These are phyloP conservation scores for Acleris literana DNA, from an alignment of 2,888 invertebrate species.

Conservation along the genomic window DNA sequence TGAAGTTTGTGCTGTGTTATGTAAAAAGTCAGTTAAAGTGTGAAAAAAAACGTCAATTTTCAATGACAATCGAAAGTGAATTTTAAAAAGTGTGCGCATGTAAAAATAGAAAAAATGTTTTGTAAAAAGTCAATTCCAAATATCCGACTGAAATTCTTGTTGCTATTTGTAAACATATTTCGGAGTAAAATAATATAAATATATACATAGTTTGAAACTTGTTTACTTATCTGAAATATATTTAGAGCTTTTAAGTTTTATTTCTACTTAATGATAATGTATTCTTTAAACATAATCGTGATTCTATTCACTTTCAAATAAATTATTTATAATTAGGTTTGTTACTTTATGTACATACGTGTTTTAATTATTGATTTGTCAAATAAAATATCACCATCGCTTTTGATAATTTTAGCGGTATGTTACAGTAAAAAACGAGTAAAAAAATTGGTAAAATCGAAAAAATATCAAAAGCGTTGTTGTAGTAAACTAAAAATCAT, in stretches of 20 bases:
- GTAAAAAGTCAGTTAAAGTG: conserved; percentile 18
- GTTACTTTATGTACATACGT: neutral
- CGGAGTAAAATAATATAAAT: conserved; percentile 25
- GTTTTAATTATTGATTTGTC: neutral
- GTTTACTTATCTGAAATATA: neutral
- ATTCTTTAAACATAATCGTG: neutral
- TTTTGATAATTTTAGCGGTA: neutral
- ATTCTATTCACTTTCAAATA: neutral
- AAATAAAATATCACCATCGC: neutral
- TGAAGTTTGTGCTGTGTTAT: conserved; percentile 18
- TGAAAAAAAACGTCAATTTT: conserved; percentile 24
- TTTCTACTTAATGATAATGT: neutral
- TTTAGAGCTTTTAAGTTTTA: neutral
- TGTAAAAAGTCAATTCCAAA: conserved; percentile 63
- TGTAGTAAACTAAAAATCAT: conserved; percentile 3
- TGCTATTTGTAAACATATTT: conserved; percentile 50
- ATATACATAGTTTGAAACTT: conserved; percentile 14
- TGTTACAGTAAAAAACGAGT: no score
- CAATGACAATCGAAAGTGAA: conserved; percentile 20
- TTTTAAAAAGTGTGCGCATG: conserved; percentile 32
- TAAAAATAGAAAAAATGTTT: conserved; percentile 37
- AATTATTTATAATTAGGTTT: neutral
- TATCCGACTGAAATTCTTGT: conserved; percentile 69
- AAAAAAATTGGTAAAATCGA: neutral
- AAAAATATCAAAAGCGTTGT: conserved; percentile 2